These are phyloP conservation scores for Pithys albifrons DNA, from an alignment of 2,113 vertebrate genomes.

Conservation along the genomic window DNA sequence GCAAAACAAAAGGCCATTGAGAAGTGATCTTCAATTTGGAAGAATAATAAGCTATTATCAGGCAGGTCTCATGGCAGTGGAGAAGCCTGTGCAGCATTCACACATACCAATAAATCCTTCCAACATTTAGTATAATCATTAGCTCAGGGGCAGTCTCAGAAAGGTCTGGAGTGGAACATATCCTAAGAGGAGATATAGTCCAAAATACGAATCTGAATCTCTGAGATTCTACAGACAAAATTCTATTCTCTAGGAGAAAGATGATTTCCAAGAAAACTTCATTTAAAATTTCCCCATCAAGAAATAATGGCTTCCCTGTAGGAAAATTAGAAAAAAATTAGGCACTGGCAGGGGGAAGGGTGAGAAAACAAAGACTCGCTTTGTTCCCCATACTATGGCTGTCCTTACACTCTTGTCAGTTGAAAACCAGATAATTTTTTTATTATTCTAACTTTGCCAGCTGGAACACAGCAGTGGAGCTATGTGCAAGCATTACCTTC, in stretches of 20 bases:
- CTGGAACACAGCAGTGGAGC: not conserved
- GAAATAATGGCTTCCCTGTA: not conserved
- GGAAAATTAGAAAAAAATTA: not conserved
- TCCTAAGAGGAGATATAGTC: not conserved
- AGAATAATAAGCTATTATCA: not conserved
- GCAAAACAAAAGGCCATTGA: not conserved
- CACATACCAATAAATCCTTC: not conserved
- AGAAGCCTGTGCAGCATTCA: not conserved
- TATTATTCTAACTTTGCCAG: not conserved
- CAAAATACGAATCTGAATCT: not conserved
- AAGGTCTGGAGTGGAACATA: not conserved
- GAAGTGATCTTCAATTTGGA: not conserved
- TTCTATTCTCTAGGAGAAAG: not conserved
- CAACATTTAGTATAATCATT: not conserved
- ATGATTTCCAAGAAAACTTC: constrained; percentile 6
- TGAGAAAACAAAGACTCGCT: constrained; percentile 13
- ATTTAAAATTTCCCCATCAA: not conserved
- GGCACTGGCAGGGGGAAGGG: not conserved
- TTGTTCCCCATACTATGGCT: constrained; percentile 16
- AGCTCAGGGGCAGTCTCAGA: not conserved
- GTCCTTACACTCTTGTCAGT: not conserved
- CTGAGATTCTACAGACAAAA: not conserved
- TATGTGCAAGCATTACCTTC: not conserved
- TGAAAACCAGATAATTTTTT: not conserved
- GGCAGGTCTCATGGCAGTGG: not conserved